Base-by-base conservation (phyloP, 2,888 invertebrate genomes). In the Catocala nupta region DNA sequence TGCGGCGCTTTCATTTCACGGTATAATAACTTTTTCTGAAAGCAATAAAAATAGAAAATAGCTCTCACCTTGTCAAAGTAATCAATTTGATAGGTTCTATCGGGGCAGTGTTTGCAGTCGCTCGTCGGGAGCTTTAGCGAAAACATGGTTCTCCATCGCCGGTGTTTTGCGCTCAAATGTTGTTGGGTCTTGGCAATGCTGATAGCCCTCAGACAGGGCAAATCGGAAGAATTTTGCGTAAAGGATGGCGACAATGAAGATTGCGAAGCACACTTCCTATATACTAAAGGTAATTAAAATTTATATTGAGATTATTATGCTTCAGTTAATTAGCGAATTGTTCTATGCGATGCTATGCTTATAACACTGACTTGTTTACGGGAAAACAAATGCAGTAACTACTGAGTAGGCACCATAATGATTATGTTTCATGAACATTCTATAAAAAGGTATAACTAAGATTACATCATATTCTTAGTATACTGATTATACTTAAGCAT, bases 1-100 rank as follows among this genome's bases (percentile, higher is more conserved):
- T 64, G 68, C 66, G 78, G 73, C 81, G 82, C 91, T 90, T 91
- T 92, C 90, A 90, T 91, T 90, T 90, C 84, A 90, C 90, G 89
- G 82, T 83, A 68, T 65, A 81, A 81, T 85, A 75, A 80, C 73
- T 85, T 85, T 84, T 84, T 86, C 84, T 80, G 76, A 84, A 81
- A 81, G 80, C 77, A 78, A 81, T 74, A 76, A 74, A 81, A 84
- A 84, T 81, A 79, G 73, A 78, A 73, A 75, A 75, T 71, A 70
- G 75, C 87, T 86, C 78, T 87, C 85, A 84, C 88, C 77, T 81
- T 85, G 81, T 81, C 75, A 76, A 77, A 79, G 81, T 80, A 86
- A 85, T 85, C 88, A 84, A 90, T 91, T 83, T 90, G 81, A 81
- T 84, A 80, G 80, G 75, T 80, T 77, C 70, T 70, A 70, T 74